Percentiles rank a stretch among this genome's conserved stretches.
Conservation (phyloP, 2,797 vertebrate genomes). For the Liasis olivaceus region DNA sequence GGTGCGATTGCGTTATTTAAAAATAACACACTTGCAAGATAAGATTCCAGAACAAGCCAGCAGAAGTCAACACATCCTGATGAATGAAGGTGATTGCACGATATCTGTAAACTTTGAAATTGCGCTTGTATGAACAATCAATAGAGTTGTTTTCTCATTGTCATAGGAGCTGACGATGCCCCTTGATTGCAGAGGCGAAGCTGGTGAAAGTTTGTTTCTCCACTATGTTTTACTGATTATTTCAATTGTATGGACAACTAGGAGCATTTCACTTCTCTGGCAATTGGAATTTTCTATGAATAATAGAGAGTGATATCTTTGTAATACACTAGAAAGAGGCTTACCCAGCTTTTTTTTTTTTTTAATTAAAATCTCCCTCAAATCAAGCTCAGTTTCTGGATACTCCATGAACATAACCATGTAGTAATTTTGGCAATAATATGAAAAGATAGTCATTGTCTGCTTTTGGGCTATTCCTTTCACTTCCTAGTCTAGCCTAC, state of each 20-base stretch:
- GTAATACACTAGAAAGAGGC: not conserved
- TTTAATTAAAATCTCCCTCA: not conserved
- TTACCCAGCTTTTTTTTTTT: not conserved
- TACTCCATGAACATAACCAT: not conserved
- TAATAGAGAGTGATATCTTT: not conserved
- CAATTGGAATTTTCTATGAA: slow-evolving; percentile 42
- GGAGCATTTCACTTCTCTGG: slow-evolving; percentile 57
- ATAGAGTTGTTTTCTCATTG: slow-evolving; percentile 68
- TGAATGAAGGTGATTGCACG: slow-evolving; percentile 73
- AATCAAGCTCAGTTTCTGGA: not conserved
- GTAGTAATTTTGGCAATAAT: not conserved
- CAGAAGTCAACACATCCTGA: slow-evolving; percentile 76
- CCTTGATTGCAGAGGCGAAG: slow-evolving; percentile 69
- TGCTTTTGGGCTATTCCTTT: not conserved
- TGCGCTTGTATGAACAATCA: slow-evolving; percentile 71
- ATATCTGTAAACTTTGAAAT: slow-evolving; percentile 79
- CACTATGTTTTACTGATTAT: slow-evolving; percentile 65
- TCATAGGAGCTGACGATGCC: slow-evolving; percentile 64
- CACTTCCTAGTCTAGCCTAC: not conserved
- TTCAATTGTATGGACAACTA: slow-evolving; percentile 58
- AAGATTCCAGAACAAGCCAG: slow-evolving; percentile 76
- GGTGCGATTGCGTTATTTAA: slow-evolving; percentile 80
- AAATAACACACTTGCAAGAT: slow-evolving; percentile 77
- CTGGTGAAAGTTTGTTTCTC: slow-evolving; percentile 73
- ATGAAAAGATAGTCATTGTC: not conserved